Evolutionary conservation across 1,140 invertebrate genomes (phyloP), one percentile per base, ranked within the genome.

Genomic region (Hycleus phaleratus): DNA sequence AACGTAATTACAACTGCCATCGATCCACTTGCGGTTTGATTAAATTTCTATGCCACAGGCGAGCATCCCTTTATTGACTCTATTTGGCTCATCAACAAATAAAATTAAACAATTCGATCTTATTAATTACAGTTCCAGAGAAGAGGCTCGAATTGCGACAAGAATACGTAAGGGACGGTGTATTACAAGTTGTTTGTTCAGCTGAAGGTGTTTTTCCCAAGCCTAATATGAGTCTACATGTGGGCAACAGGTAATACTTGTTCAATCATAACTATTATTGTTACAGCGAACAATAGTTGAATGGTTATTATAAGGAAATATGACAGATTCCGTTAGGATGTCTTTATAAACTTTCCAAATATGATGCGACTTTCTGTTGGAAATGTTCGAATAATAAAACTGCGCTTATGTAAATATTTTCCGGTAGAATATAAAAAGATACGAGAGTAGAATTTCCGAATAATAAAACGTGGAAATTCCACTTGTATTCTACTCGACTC

Each of bases 121-220:
- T 32, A 32, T 32, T 32, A 32, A 32, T 63, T 59, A 61, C 67
- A 81, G 80, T 79, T 26, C 78, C 79, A 26, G 78, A 79, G 67
- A 78, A 73, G 58, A 74, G 67, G 44, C 73, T 81, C 57, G 77
- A 79, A 50, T 70, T 81, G 67, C 72, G 73, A 26, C 74, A 76
- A 59, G 74, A 76, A 49, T 67, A 74, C 38, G 63, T 76, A 0
- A 69, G 69, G 5, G 73, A 74, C 11, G 75, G 73, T 6, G 72
- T 69, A 10, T 64, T 81, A 38, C 77, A 80, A 61, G 74, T 81
- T 4, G 76, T 79, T 11, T 82, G 79, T 60, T 72, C 72, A 8
- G 79, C 75, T 0, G 74, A 79, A 67, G 78, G 79, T 2, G 74
- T 81, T 9, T 82, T 68, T 47, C 81, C 81, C 0, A 74, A 73